phyloP scores from a whole-genome alignment of 2,113 vertebrate genomes.

The Pelecanoides urinatrix region DNA sequence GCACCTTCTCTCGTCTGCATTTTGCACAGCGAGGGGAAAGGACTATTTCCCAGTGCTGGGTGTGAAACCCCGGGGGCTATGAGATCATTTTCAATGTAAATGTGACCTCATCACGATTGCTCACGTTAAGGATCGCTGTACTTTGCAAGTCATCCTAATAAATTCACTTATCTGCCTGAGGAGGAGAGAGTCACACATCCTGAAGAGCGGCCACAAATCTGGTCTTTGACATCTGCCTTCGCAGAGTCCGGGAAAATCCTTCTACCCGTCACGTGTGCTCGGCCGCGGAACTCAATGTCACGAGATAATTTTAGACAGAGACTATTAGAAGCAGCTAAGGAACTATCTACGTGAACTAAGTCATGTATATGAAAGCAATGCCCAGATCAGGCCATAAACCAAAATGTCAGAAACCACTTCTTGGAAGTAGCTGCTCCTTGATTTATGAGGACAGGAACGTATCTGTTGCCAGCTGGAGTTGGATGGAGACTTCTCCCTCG shows the following conservation, averaged over 20 bases:
- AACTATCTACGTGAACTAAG: not conserved
- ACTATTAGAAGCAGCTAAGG: not conserved
- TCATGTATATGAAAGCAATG: not conserved
- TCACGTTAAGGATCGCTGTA: slow-evolving; percentile 6
- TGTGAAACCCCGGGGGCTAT: not conserved
- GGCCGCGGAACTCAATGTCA: fast-evolving
- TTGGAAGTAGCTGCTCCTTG: not conserved
- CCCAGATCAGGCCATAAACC: not conserved
- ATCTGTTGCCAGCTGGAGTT: not conserved
- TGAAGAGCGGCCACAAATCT: not conserved
- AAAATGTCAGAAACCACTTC: not conserved
- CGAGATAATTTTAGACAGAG: not conserved
- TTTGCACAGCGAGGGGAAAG: not conserved
- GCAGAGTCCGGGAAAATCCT: not conserved
- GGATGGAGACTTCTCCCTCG: not conserved
- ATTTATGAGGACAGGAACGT: not conserved
- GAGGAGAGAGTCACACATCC: not conserved
- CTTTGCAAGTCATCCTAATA: slow-evolving; percentile 44
- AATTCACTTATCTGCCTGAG: not conserved
- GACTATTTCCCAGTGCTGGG: not conserved
- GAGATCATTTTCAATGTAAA: slow-evolving; percentile 44
- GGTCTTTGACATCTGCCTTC: not conserved
- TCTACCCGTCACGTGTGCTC: fast-evolving
- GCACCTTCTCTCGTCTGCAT: not conserved
- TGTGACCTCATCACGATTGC: slow-evolving; percentile 1